Percentiles rank a stretch among this genome's conserved stretches.
phyloP scores from a whole-genome alignment of 30 jellyfish, hydroid and myxozoan species.

The Phacellophora camtschatica region DNA sequence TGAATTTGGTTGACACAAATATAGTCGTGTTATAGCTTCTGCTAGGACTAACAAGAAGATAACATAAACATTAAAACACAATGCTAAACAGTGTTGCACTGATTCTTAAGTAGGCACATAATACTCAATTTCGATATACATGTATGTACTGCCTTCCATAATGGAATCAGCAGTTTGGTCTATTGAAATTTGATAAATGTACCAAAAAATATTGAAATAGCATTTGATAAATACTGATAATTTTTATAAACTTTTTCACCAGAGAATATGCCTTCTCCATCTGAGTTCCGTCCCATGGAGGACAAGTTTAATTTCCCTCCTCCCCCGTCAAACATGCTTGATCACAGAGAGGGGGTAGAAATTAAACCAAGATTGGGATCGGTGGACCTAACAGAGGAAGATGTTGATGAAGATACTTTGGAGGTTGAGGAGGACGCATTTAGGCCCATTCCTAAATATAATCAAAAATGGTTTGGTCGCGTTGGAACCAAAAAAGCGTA shows the following conservation, averaged over 20 bases:
- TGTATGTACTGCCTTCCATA: too few relatives aligned
- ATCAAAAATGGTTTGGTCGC: conserved; percentile 50
- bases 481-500: conserved; percentile 75
- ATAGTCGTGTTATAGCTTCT: too few relatives aligned
- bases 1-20: too few relatives aligned
- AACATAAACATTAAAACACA: too few relatives aligned
- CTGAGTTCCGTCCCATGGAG: conserved; percentile 14
- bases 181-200: too few relatives aligned
- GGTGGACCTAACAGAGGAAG: conserved; percentile 2
- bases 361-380: conserved; percentile 11
- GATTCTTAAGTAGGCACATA: too few relatives aligned
- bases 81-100: too few relatives aligned
- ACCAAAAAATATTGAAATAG: too few relatives aligned
- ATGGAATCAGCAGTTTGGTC: too few relatives aligned
- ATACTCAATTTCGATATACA: too few relatives aligned
- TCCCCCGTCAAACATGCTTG: conserved; percentile 41
- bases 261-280: conserved; percentile 53
- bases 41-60: too few relatives aligned
- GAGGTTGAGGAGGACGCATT: conserved; percentile 64
- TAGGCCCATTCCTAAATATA: conserved; percentile 57
- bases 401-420: conserved; percentile 16
- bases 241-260: background rate
- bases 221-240: too few relatives aligned
- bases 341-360: background rate
- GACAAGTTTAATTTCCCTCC: conserved; percentile 45